Conservation (phyloP, 2,797 vertebrate species). For the Furcifer pardalis region DNA sequence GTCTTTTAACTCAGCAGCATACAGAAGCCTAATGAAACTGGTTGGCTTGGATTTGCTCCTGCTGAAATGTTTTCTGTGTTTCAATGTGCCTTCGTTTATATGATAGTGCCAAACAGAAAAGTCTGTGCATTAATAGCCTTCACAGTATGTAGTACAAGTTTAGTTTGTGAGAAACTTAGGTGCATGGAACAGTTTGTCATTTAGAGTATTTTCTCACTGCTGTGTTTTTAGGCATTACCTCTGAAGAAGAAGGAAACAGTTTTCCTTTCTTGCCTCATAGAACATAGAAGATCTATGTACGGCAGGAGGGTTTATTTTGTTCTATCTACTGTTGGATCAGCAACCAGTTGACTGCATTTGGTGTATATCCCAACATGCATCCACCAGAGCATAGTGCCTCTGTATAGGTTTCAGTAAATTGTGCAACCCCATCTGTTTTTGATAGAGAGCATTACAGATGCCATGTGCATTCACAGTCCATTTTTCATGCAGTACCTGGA, state of each 20-base stretch:
- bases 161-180: neutral
- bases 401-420: neutral
- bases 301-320: neutral
- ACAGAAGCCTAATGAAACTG: too few species aligned
- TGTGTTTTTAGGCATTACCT: neutral
- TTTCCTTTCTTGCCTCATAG: neutral
- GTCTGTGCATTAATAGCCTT: neutral
- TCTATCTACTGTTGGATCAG: neutral
- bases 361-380: neutral
- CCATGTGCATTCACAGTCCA: neutral
- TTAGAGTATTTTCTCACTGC: neutral
- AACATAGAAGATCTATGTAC: neutral
- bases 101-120: neutral
- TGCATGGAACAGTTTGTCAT: neutral
- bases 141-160: neutral
- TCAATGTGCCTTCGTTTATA: neutral
- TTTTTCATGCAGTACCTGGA: neutral
- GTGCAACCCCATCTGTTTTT: neutral
- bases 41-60: too few species aligned
- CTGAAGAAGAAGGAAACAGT: neutral
- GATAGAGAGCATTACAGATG: neutral
- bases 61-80: too few species aligned
- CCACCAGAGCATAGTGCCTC: neutral
- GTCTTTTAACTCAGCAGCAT: too few species aligned
- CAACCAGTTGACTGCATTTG: neutral